Evolutionary conservation across 2,113 vertebrate genomes (phyloP).

Genomic region (Carassius auratus): DNA sequence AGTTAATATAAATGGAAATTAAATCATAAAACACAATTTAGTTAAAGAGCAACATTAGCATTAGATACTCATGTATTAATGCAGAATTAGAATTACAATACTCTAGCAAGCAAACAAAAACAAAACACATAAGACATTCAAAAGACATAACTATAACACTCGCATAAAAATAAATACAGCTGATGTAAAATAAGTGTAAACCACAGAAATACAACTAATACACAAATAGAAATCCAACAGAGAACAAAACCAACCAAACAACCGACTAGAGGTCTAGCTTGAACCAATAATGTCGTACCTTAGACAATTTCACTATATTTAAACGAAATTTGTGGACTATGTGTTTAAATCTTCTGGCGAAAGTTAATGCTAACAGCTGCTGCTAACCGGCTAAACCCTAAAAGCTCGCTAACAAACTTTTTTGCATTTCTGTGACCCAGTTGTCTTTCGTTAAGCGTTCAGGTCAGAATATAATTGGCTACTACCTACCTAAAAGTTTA

Average conservation of each 20-base stretch:
- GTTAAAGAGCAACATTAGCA: neutral
- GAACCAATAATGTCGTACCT: neutral
- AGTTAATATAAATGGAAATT: neutral
- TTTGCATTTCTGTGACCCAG: too few relatives aligned
- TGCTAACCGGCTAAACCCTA: slow-evolving; percentile 41
- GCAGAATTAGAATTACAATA: neutral
- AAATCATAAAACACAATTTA: neutral
- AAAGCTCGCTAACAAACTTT: slow-evolving; percentile 36
- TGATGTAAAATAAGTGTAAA: neutral
- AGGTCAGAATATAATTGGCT: neutral
- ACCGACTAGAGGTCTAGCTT: too few relatives aligned
- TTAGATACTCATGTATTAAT: neutral
- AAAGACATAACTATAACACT: neutral
- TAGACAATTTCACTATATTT: neutral
- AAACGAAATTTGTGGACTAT: neutral
- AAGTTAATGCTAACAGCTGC: slow-evolving; percentile 20
- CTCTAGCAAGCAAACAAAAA: neutral
- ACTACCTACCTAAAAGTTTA: slow-evolving; percentile 32
- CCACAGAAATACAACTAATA: neutral
- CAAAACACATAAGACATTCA: neutral
- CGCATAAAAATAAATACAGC: neutral
- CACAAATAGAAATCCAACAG: neutral
- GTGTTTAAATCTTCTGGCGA: neutral
- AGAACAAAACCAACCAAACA: neutral
- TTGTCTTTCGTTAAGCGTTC: neutral